A percentile compares a stretch with the other conserved stretches of the same genome.
Conservation (phyloP, 2,888 invertebrate species). For the Antitype chi region DNA sequence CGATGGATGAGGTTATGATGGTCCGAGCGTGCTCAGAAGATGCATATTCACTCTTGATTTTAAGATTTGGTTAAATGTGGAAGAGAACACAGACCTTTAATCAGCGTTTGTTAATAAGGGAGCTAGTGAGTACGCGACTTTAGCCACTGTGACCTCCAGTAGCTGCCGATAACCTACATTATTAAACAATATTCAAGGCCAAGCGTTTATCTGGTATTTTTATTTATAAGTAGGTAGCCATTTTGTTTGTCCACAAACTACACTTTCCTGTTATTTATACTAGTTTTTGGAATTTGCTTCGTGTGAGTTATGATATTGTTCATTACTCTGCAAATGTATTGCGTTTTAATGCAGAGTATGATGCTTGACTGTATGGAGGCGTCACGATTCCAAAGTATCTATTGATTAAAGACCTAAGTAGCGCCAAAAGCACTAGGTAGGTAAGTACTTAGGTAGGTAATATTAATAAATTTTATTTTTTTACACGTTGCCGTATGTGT, state of each 20-base stretch:
- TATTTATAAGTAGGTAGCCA: slow-evolving; percentile 30
- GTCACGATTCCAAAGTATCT: neutral
- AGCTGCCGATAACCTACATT: slow-evolving; percentile 54
- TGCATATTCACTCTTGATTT: no score
- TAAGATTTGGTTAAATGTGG: no score
- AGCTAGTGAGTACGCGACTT: slow-evolving; percentile 16
- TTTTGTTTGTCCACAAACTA: slow-evolving; percentile 44
- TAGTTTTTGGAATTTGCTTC: slow-evolving; percentile 36
- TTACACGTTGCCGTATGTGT: no score
- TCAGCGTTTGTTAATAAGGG: no score
- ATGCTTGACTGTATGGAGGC: neutral
- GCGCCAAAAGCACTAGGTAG: neutral
- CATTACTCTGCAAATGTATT: neutral
- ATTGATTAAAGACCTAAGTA: no score
- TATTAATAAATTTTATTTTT: no score
- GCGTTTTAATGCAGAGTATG: neutral
- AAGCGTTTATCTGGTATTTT: slow-evolving; percentile 47
- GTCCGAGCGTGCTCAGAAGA: no score
- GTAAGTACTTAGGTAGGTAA: neutral
- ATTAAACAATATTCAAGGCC: slow-evolving; percentile 46
- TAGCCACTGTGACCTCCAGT: slow-evolving; percentile 30
- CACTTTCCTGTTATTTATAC: slow-evolving; percentile 27
- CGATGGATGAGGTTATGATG: no score
- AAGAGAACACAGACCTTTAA: no score
- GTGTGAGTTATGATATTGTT: neutral